Percentiles rank a stretch among this genome's conserved stretches.
Conservation (phyloP, 2,888 invertebrate species). For the Anthophora plumipes region DNA sequence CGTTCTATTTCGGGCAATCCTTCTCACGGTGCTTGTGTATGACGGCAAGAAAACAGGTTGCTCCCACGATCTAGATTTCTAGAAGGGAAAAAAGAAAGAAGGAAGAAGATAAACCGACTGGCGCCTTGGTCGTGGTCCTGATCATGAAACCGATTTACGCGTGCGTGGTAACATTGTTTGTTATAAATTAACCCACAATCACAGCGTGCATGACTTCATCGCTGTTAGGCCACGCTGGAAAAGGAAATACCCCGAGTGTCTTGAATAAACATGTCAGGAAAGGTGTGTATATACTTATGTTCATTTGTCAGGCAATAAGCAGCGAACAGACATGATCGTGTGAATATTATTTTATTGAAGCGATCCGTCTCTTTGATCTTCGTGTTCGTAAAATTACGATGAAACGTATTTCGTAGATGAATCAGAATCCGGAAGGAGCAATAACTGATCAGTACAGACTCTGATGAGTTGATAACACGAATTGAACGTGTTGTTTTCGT, state of each 20-base stretch:
- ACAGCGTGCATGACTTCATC: slow-evolving; percentile 31
- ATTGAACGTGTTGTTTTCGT: too few relatives aligned
- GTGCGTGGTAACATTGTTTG: slow-evolving; percentile 44
- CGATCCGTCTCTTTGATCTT: neutral
- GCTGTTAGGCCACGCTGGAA: neutral
- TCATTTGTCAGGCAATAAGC: neutral
- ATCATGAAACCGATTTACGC: slow-evolving; percentile 30
- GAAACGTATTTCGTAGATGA: too few relatives aligned
- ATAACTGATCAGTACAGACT: neutral
- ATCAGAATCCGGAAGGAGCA: neutral
- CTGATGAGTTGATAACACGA: too few relatives aligned
- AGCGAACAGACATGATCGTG: slow-evolving; percentile 6
- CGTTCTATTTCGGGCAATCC: neutral
- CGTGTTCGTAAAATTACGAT: too few relatives aligned
- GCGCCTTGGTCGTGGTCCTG: neutral
- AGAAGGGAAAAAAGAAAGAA: slow-evolving; percentile 8
- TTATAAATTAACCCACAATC: slow-evolving; percentile 27
- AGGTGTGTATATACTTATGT: neutral
- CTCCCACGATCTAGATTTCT: neutral
- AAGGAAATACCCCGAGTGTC: slow-evolving; percentile 34
- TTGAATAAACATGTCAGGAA: slow-evolving; percentile 8
- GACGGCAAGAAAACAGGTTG: neutral
- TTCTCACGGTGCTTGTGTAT: neutral
- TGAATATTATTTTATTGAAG: slow-evolving; percentile 16
- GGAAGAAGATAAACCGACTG: neutral